Conservation (phyloP, 2,888 invertebrate genomes). For the Sinelater perroti region DNA sequence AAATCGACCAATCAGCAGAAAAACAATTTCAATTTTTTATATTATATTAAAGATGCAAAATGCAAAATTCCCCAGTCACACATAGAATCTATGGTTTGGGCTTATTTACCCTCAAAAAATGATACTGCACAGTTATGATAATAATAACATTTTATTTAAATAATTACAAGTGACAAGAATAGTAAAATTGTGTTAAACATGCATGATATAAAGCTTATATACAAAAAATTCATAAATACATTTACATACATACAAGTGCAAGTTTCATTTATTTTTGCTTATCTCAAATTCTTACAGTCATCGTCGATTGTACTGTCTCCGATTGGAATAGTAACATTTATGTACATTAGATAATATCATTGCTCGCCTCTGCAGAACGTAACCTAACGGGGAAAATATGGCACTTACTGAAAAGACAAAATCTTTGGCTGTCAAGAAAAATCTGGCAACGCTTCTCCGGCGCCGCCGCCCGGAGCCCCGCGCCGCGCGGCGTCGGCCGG, state of each 20-base stretch:
- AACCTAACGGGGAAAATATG: conserved; percentile 6
- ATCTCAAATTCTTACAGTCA: conserved; percentile 15
- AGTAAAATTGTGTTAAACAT: conserved; percentile 55
- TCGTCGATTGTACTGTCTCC: conserved; percentile 31
- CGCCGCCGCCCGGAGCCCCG: no score
- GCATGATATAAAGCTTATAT: conserved; percentile 53
- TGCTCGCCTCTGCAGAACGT: conserved; percentile 16
- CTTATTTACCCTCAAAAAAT: no score
- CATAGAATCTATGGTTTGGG: no score
- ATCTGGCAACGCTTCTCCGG: background rate
- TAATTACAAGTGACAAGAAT: conserved; percentile 50
- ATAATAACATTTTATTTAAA: conserved; percentile 46
- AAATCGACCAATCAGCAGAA: no score
- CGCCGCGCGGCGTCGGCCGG: conserved; percentile 17
- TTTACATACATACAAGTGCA: conserved; percentile 42
- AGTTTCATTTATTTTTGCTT: conserved; percentile 33
- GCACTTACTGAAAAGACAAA: no score
- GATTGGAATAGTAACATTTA: conserved; percentile 27
- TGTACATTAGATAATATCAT: conserved; percentile 21
- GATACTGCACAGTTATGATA: no score
- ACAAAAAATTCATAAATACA: conserved; percentile 44
- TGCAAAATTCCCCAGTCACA: no score
- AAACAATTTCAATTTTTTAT: no score
- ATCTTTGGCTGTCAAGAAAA: conserved; percentile 19
- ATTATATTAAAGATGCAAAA: no score